A percentile compares a stretch with the other conserved stretches of the same genome.
Conservation (phyloP, 2,888 invertebrate genomes). For the Drosophila nr. fundita region DNA sequence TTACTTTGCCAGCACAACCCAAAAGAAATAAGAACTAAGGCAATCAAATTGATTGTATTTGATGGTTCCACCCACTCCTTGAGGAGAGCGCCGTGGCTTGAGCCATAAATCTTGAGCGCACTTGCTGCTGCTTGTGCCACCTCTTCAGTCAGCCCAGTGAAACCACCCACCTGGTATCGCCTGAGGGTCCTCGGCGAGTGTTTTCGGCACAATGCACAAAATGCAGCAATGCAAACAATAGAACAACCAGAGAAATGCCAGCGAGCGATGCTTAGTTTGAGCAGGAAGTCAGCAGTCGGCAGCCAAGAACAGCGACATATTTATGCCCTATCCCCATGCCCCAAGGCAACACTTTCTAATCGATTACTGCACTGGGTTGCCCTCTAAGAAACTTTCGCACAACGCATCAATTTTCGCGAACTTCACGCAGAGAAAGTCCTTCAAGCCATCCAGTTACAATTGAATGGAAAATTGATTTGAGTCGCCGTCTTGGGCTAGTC, state of each 20-base stretch:
- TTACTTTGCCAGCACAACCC: conserved; percentile 41
- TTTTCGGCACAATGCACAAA: conserved; percentile 71
- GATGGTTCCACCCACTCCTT: conserved; percentile 50
- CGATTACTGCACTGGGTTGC: conserved; percentile 30
- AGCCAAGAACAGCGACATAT: conserved; percentile 48
- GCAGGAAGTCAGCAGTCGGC: conserved; percentile 5
- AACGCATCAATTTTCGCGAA: conserved; percentile 26
- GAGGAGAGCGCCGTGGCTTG: conserved; percentile 42
- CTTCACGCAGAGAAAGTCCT: conserved; percentile 4
- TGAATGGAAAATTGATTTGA: not conserved
- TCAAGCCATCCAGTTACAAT: not conserved
- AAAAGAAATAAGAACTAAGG: conserved; percentile 35
- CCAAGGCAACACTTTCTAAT: conserved; percentile 23
- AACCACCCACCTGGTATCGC: conserved; percentile 56
- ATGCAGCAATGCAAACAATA: conserved; percentile 69
- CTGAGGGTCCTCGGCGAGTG: conserved; percentile 66
- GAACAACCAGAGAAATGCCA: conserved; percentile 27
- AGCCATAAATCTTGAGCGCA: conserved; percentile 77
- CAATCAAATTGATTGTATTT: conserved; percentile 79
- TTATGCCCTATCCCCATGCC: conserved; percentile 57
- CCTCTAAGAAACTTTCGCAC: conserved; percentile 8
- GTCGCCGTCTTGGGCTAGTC: not conserved
- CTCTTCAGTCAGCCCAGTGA: not conserved
- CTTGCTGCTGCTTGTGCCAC: conserved; percentile 47
- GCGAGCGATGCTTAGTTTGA: conserved; percentile 20